These are phyloP conservation scores for Drosophila seguyi DNA, from an alignment of 1,140 invertebrate species.

Conservation along the genomic window DNA sequence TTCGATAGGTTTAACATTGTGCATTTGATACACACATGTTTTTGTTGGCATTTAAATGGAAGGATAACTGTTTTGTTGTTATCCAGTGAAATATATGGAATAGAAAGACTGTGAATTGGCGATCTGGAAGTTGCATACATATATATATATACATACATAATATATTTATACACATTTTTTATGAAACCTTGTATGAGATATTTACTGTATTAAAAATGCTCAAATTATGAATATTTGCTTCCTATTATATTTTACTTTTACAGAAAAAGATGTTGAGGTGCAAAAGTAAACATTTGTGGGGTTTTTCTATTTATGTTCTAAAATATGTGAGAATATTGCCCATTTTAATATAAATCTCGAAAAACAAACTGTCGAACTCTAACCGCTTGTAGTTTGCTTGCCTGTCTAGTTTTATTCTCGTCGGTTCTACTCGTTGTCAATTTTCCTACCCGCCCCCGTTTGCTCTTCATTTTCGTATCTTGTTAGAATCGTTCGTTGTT, in stretches of 20 bases:
- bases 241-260: background rate
- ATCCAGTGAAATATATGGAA: conserved; percentile 55
- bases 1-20: conserved; percentile 20
- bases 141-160: conserved; percentile 56
- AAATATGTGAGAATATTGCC: too few species aligned
- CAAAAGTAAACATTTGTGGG: too few species aligned
- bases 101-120: conserved; percentile 72
- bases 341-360: too few species aligned
- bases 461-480: too few species aligned
- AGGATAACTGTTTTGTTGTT: conserved; percentile 44
- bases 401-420: too few species aligned
- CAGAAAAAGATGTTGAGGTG: too few species aligned
- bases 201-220: conserved; percentile 63
- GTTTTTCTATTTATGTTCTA: background rate
- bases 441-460: too few species aligned
- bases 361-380: too few species aligned
- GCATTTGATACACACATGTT: conserved; percentile 31
- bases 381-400: too few species aligned
- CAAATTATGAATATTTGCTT: conserved; percentile 13
- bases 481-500: too few species aligned
- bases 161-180: conserved; percentile 52
- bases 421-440: too few species aligned
- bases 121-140: conserved; percentile 72
- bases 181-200: conserved; percentile 52
- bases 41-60: conserved; percentile 41